Base-by-base conservation (phyloP, 2,113 vertebrate genomes). In the Gallinago undulata region DNA sequence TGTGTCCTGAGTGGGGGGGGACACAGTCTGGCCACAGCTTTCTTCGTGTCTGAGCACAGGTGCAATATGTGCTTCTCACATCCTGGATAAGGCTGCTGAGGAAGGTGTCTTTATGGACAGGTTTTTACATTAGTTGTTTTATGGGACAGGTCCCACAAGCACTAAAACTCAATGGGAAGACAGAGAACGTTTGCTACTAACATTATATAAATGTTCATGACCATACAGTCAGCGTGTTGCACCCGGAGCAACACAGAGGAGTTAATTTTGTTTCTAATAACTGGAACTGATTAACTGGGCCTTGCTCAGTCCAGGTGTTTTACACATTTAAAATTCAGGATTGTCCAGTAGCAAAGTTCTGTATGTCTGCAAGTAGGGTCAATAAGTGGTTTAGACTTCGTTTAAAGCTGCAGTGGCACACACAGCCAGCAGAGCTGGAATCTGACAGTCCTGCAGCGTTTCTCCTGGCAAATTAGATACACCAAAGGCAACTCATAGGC, bases 41-140 rank as follows among this genome's bases (percentile, higher is more conserved):
- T 19, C 51, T 56, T 39, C 0, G 0, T 75, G 45, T 47, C 24
- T 30, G 7, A 84, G 14, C 22, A n/a, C 6, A 41, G 12, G 4
- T 18, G 39, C 1, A 0, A 0, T 1, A 18, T 1, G 6, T 1
- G 7, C 13, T 2, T 4, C 53, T 63, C 56, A 57, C 8, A 45
- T 47, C 23, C 31, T 55, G 51, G 19, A 53, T 55, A 27, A 78
- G 41, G 10, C 69, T 64, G 27, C 31, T 48, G 33, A 53, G 53
- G 28, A 81, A 67, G 13, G 11, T 2, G 5, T 28, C 57, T 68
- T 48, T 24, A 24, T 10, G 50, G 21, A 28, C 11, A 55, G 48
- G n/a, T 17, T 76, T 91, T 56, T 79, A 12, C 27, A 19, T 33
- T 41, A 23, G 16, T 24, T 83, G 14, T 35, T 79, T 83, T 50